Evolutionary conservation across 1,140 invertebrate genomes (phyloP).

Genomic region (Maconellicoccus hirsutus): DNA sequence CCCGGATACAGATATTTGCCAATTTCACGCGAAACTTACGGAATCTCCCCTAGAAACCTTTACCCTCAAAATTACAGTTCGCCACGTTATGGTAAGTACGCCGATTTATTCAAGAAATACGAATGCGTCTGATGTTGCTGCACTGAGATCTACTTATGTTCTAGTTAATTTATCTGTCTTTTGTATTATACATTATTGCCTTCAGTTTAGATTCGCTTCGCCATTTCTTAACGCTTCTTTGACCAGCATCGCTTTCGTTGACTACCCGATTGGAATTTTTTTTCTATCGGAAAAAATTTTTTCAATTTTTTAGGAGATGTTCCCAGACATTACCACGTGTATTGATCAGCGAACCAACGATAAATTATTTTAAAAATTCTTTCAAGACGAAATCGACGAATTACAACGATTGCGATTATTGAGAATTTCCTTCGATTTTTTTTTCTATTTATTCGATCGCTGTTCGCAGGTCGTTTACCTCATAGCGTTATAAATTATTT

Average conservation of each 20-base stretch:
- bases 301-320: conserved; percentile 12
- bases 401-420: background rate
- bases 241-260: background rate
- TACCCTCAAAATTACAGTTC: conserved; percentile 71
- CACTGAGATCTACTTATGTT: background rate
- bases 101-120: background rate
- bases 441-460: conserved; percentile 4
- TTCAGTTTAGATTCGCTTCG: background rate
- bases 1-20: conserved; percentile 80
- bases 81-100: conserved; percentile 41
- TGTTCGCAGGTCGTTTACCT: background rate
- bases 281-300: background rate
- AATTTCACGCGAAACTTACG: conserved; percentile 75
- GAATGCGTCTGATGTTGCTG: background rate
- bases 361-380: conserved; percentile 1
- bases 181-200: background rate
- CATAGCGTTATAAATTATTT: background rate
- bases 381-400: background rate
- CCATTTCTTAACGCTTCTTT: background rate
- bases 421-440: background rate
- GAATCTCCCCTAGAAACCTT: conserved; percentile 71
- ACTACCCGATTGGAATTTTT: background rate
- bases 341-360: background rate
- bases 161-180: background rate
- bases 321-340: conserved; percentile 12